These are phyloP conservation scores for Araneus ventricosus DNA, from an alignment of 1,140 invertebrate genomes.

Conservation along the genomic window DNA sequence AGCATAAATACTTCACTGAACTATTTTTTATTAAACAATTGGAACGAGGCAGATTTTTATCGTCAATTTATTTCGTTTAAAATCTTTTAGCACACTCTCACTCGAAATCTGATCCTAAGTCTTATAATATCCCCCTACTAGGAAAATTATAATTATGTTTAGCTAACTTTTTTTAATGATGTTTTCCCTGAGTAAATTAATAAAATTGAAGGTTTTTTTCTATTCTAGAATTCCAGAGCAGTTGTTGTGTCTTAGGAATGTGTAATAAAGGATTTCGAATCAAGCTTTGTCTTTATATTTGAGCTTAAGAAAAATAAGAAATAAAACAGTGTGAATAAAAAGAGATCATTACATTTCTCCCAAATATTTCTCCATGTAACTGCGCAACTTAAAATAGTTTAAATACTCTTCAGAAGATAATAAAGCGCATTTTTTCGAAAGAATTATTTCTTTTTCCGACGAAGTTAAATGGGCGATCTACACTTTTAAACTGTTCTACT, in stretches of 20 bases:
- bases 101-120: not conserved
- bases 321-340: not conserved
- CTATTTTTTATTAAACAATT: not conserved
- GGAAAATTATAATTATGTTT: conserved; percentile 43
- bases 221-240: not conserved
- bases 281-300: not conserved
- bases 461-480: not conserved
- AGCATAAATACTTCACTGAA: too few species aligned
- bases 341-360: not conserved
- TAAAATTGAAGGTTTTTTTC: not conserved
- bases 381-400: not conserved
- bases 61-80: not conserved
- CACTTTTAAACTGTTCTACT: not conserved
- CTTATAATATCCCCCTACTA: not conserved
- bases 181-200: conserved; percentile 31
- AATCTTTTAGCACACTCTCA: not conserved
- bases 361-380: not conserved
- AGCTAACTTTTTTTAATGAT: not conserved
- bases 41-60: not conserved
- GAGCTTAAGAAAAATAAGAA: not conserved
- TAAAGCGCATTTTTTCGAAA: not conserved
- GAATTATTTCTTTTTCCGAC: not conserved
- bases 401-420: conserved; percentile 9
- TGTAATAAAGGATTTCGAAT: conserved; percentile 26
- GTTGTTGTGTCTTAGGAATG: conserved; percentile 36